Evolutionary conservation across 2,888 invertebrate genomes (phyloP).

Genomic region (Ectemnius cavifrons): DNA sequence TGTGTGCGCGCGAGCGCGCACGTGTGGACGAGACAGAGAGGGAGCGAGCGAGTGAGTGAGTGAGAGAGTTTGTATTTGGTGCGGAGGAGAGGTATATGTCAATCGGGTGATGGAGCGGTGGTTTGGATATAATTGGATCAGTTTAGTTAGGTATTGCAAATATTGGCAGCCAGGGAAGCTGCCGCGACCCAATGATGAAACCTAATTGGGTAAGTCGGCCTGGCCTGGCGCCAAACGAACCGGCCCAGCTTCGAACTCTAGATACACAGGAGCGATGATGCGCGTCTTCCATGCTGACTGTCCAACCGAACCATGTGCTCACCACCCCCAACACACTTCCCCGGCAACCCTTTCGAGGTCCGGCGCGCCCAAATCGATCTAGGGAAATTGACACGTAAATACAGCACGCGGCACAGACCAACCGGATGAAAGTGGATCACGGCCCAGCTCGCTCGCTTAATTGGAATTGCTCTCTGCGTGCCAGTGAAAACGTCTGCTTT

Average conservation of each 20-base stretch:
- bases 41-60: constrained; percentile 19
- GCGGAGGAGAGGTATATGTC: constrained; percentile 54
- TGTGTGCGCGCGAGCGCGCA: too few species aligned
- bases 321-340: neutral
- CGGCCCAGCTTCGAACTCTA: constrained; percentile 60
- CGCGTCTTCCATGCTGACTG: constrained; percentile 30
- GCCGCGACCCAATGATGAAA: constrained; percentile 74
- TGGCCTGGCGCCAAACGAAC: constrained; percentile 72
- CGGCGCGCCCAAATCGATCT: constrained; percentile 12
- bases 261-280: constrained; percentile 44
- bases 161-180: constrained; percentile 76
- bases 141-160: constrained; percentile 74
- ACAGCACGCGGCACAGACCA: constrained; percentile 38
- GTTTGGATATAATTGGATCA: constrained; percentile 74
- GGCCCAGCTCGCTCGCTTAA: constrained; percentile 56
- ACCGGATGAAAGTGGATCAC: constrained; percentile 54
- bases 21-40: constrained; percentile 1
- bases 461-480: constrained; percentile 35
- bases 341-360: neutral
- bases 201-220: constrained; percentile 77
- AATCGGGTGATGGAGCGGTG: constrained; percentile 65
- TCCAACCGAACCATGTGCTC: neutral
- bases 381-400: constrained; percentile 64
- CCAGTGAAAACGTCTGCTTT: too few species aligned
- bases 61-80: constrained; percentile 49